Base-by-base conservation (phyloP, 2,888 invertebrate genomes). In the Acanthosepion esculentum region DNA sequence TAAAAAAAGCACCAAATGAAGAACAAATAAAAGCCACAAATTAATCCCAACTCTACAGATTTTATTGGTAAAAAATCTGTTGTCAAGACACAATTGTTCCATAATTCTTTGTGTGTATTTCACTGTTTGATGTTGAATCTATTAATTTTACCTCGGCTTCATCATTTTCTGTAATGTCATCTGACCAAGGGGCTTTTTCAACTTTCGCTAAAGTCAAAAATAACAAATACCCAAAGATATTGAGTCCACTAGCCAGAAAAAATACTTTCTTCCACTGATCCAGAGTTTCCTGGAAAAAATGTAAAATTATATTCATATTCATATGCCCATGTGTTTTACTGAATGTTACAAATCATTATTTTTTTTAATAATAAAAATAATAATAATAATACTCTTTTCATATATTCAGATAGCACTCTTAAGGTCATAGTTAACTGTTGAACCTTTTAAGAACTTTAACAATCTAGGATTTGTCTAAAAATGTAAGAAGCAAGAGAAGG, bases 231-330 rank as follows among this genome's bases (percentile, higher is more conserved):
- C 93, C 93, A 48, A 93, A 48, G 1, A 29, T 2, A 50, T 93
- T 93, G 1, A 93, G 29, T 93, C 26, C 48, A 93, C 93, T 53
- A 12, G 50, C 50, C 15, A 93, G 5, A 48, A 48, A 93, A 50
- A 93, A 93, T n/a, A 53, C 93, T n/a, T 48, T 93, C 48, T 93
- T 93, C 93, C 93, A 93, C n/a, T 93, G 50, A 53, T 93, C n/a
- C n/a, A 93, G 48, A 50, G 93, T 53, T 53, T 48, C 53, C 93
- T 93, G 50, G 4, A 48, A 48, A 48, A 53, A 50, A 29, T 20
- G 53, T 41, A 50, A 93, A 53, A 26, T 29, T 15, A 48, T 41
- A 92, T 41, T 48, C 48, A 48, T 92, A 92, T 48, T 20, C 6
- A 55, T 55, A 0, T 55, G 20, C 18, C 18, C 18, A 18, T 55